Base-by-base conservation (phyloP, 2,113 vertebrate species). In the Desmodus rotundus region DNA sequence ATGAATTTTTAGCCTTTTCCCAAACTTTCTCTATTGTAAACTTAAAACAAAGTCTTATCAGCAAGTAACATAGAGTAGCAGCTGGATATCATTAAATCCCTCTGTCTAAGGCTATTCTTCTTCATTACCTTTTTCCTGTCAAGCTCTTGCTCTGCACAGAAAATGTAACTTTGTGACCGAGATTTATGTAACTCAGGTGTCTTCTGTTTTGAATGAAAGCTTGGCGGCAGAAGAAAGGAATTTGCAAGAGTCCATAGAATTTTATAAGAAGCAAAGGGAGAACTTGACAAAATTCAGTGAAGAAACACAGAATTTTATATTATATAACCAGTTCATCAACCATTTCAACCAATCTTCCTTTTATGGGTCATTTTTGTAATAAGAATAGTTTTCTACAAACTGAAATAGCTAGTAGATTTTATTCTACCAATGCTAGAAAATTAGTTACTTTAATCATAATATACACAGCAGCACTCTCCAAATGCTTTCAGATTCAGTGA, bases 101-200 rank as follows among this genome's bases (percentile, higher is more conserved):
- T 98, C 99, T 98, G 98, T 99, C 99, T 89, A 96, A 99, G 58
- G 99, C 99, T 99, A 99, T 99, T 99, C 99, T 99, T 99, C 99
- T 99, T 99, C 98, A 98, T 99, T 99, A 98, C 98, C 97, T 98
- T 98, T 98, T 98, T 98, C 98, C 98, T 99, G 99, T 99, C 97
- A 99, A 99, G 99, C 98, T 99, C 98, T 99, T 99, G 99, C 93
- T 98, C 98, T 97, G 95, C 94, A 96, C 96, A 98, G 97, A 99
- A 99, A 99, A 99, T 98, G 98, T 99, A 99, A 99, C 99, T 99
- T 99, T 99, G 98, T 98, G 97, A 99, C 98, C 98, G 98, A 99
- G 99, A 99, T 99, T 99, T 99, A 99, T 99, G 98, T 96, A 97
- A 98, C 98, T 99, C 99, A 99, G 98, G 98, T 99, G 99, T 98